Base-by-base conservation (phyloP, 2,888 invertebrate species). In the Tethea ocularis region DNA sequence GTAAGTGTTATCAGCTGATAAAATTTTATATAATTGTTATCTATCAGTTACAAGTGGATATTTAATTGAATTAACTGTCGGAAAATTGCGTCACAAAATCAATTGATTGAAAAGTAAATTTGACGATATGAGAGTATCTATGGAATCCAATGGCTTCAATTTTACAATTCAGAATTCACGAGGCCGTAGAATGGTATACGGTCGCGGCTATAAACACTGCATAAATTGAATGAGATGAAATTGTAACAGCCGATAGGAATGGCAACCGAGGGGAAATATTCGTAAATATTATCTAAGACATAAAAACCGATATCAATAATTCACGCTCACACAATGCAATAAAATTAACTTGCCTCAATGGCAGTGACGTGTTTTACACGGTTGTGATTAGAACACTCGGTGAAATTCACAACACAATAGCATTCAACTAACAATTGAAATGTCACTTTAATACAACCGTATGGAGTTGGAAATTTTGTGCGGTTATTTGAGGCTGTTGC, bases 341-440 rank as follows among this genome's bases (percentile, higher is more conserved):
- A 67, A 68, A 51, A 55, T 60, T 57, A 59, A 60, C 60, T 61
- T 62, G 58, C 57, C 33, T 64, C 67, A 65, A 63, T 61, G 56
- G 62, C 62, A 71, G 72, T 80, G 82, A 82, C 76, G 78, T 77
- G 75, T 82, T 72, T 74, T 75, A 80, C 77, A 74, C 72, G 69
- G 75, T 63, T 63, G 68, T 74, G 71, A 79, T 78, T 75, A 72
- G 71, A 71, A 59, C 58, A 62, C 8, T 38, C 51, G 59, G 60
- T 66, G 63, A 67, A 33, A 63, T 20, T 46, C 17, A 10, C 20
- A 46, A 20, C 17, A 46, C n/a, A 38, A n/a, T n/a, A 38, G n/a
- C 38, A 38, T n/a, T 6, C n/a, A n/a, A 38, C 46, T 20, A 46
- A 46, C 46, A 10, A 10, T 20, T 20, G 2, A 46, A 20, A 46